Conservation (phyloP, 2,888 invertebrate species). For the Urechis unicinctus region DNA sequence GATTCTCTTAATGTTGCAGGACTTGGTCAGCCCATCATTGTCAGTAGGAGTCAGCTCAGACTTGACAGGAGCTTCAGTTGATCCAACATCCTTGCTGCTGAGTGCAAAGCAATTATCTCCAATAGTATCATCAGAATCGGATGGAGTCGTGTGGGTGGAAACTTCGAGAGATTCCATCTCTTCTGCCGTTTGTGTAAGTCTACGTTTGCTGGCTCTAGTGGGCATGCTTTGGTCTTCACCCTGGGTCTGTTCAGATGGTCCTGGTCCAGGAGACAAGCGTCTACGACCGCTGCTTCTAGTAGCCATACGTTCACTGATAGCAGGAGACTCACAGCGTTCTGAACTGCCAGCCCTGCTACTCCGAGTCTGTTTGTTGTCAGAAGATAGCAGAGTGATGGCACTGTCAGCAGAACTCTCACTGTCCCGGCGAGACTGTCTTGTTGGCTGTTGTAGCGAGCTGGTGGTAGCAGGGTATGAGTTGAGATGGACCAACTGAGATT, state of each 20-base stretch:
- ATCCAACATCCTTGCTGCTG: background rate
- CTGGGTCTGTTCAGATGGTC: background rate
- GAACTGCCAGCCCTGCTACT: background rate
- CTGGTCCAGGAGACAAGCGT: background rate
- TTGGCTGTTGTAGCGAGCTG: no score
- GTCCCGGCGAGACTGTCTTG: background rate
- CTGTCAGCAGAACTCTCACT: background rate
- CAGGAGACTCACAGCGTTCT: background rate
- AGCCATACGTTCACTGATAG: background rate
- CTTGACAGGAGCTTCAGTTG: background rate
- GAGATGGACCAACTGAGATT: background rate
- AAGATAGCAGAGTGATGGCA: background rate
- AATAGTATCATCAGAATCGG: no score
- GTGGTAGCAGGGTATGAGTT: background rate
- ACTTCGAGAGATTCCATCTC: background rate
- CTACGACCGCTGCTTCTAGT: background rate
- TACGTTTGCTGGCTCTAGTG: conserved; percentile 11
- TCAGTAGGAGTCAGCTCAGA: background rate
- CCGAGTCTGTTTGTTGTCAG: background rate
- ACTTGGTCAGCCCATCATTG: background rate
- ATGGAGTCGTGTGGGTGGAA: no score
- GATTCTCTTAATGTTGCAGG: no score
- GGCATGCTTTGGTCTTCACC: conserved; percentile 3
- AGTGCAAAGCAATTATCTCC: background rate
- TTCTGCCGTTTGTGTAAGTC: conserved; percentile 1